Evolutionary conservation across 2,888 invertebrate species (phyloP).

Genomic region (Athalia circularis): DNA sequence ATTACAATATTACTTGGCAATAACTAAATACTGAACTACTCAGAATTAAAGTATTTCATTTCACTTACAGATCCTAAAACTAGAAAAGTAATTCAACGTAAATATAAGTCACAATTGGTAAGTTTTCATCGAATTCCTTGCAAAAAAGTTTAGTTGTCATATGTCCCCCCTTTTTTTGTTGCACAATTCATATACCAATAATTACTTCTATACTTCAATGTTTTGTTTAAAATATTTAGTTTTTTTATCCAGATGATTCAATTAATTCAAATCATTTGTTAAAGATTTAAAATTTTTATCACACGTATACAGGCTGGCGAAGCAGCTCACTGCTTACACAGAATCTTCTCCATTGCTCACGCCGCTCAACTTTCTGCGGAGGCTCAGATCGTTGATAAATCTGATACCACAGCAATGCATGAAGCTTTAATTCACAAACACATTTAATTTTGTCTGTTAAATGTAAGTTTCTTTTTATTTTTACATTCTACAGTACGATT

Average conservation of each 20-base stretch:
- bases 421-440: conserved; percentile 60
- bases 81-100: conserved; percentile 95
- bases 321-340: conserved; percentile 85
- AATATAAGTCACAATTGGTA: conserved; percentile 99
- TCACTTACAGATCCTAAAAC: conserved; percentile 95
- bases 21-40: neutral
- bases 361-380: conserved; percentile 72
- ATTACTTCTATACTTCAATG: conserved; percentile 8
- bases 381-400: conserved; percentile 59
- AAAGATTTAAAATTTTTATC: conserved; percentile 45
- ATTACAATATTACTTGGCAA: conserved; percentile 37
- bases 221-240: neutral
- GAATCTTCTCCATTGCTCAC: conserved; percentile 86
- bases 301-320: conserved; percentile 81
- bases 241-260: conserved; percentile 11
- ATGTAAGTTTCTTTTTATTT: conserved; percentile 61
- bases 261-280: conserved; percentile 28
- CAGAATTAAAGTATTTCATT: conserved; percentile 41
- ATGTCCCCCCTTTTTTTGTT: neutral
- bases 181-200: conserved; percentile 19
- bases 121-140: conserved; percentile 72
- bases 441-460: conserved; percentile 55
- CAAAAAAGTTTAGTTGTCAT: neutral
- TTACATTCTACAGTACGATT: conserved; percentile 21
- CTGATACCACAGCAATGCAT: conserved; percentile 60